phyloP scores from a whole-genome alignment of 2,113 vertebrate genomes.

The Bathybates hornii region DNA sequence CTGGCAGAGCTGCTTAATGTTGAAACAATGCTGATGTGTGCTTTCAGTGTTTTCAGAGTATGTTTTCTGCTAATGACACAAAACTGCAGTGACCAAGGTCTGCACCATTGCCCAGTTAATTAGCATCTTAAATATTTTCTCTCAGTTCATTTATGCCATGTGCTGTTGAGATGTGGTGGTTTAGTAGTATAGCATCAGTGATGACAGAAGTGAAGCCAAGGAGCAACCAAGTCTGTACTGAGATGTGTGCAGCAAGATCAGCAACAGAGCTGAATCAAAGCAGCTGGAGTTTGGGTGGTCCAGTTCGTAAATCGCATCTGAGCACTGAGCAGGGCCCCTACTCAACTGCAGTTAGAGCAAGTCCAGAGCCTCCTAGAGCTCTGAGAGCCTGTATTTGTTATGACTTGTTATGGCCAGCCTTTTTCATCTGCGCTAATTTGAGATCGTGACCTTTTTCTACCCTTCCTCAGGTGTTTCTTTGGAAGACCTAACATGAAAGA shows the following conservation, averaged over 20 bases:
- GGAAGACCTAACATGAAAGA: conserved; percentile 10
- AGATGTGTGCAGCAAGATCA: not conserved
- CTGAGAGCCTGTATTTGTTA: not conserved
- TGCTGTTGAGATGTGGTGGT: not conserved
- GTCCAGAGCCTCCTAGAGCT: not conserved
- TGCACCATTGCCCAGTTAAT: not conserved
- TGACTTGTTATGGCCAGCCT: not conserved
- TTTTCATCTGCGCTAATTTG: not conserved
- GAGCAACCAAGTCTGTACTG: not conserved
- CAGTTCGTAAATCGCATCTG: not conserved
- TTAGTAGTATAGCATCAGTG: not conserved
- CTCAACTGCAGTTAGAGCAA: not conserved
- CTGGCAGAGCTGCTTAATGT: not conserved
- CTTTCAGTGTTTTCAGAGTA: not conserved
- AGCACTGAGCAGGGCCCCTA: not conserved
- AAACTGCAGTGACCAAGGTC: not conserved
- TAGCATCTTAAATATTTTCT: not conserved
- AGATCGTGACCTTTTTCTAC: conserved; percentile 13
- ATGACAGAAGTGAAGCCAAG: not conserved
- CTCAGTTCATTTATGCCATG: not conserved
- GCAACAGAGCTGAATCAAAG: not conserved
- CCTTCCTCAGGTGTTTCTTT: conserved; percentile 29
- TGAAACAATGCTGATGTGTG: not conserved
- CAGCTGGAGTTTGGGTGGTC: not conserved
- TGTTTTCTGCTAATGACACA: not conserved